phyloP scores from a whole-genome alignment of 2,113 vertebrate species.

The Pluvialis apricaria region DNA sequence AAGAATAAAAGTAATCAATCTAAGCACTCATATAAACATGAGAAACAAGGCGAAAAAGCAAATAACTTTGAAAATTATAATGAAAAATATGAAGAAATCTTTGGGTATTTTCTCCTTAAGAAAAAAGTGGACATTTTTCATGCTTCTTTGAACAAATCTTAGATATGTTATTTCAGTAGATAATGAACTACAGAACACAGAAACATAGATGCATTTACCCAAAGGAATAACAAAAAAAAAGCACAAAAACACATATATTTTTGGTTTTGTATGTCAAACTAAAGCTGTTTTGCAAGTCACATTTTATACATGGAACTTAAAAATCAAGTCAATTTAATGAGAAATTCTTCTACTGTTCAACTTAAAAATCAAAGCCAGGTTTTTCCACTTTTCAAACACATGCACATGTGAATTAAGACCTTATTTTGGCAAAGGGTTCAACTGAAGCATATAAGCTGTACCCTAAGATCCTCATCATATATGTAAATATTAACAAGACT shows the following conservation, averaged over 20 bases:
- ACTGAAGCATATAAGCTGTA: background rate
- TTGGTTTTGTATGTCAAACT: background rate
- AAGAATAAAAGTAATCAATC: slow-evolving; percentile 20
- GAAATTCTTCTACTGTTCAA: background rate
- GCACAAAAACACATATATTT: background rate
- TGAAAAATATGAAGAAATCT: background rate
- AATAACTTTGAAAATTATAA: slow-evolving; percentile 14
- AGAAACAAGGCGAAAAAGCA: background rate
- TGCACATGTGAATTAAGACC: background rate
- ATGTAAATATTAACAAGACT: background rate
- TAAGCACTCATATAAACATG: background rate
- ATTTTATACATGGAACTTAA: background rate
- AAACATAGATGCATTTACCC: background rate
- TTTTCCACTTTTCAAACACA: background rate
- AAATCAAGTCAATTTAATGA: background rate
- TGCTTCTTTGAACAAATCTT: background rate
- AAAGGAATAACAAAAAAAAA: background rate
- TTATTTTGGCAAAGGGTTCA: background rate
- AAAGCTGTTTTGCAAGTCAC: background rate
- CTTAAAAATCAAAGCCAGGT: background rate
- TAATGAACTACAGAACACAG: background rate
- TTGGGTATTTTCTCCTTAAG: background rate
- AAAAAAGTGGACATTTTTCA: background rate
- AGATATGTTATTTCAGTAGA: background rate
- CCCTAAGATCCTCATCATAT: background rate